These are phyloP conservation scores for Eleutherodactylus coqui DNA, from an alignment of 2,797 vertebrate genomes.

Conservation along the genomic window DNA sequence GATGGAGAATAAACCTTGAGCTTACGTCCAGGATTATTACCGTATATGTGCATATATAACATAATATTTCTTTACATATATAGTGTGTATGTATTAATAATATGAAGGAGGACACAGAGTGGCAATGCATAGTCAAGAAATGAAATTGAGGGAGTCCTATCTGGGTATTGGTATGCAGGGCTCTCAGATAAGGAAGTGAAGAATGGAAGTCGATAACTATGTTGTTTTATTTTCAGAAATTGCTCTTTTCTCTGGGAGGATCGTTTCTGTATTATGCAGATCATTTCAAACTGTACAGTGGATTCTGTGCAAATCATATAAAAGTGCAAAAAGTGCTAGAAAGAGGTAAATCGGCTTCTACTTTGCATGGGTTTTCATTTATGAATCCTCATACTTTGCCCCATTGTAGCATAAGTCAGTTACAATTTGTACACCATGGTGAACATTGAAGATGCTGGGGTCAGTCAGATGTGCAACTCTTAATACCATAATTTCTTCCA, in stretches of 20 bases:
- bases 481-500: not conserved
- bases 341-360: constrained; percentile 81
- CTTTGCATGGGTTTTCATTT: not conserved
- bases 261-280: constrained; percentile 98
- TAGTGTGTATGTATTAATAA: too few relatives aligned
- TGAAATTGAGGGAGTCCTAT: too few relatives aligned
- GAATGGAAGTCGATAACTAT: too few relatives aligned
- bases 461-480: not conserved
- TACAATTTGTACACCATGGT: not conserved
- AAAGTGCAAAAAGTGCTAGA: constrained; percentile 98
- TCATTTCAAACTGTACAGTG: constrained; percentile 98
- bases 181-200: too few relatives aligned
- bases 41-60: too few relatives aligned
- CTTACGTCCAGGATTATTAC: not conserved
- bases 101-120: too few relatives aligned
- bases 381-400: not conserved
- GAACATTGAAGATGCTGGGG: not conserved
- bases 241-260: constrained; percentile 96
- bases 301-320: constrained; percentile 97
- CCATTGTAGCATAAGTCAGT: not conserved
- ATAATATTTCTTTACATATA: too few relatives aligned
- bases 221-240: constrained; percentile 80
- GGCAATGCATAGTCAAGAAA: too few relatives aligned
- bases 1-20: not conserved
- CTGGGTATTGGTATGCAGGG: too few relatives aligned